Conservation (phyloP, 2,113 vertebrate species). For the Neotoma lepida region DNA sequence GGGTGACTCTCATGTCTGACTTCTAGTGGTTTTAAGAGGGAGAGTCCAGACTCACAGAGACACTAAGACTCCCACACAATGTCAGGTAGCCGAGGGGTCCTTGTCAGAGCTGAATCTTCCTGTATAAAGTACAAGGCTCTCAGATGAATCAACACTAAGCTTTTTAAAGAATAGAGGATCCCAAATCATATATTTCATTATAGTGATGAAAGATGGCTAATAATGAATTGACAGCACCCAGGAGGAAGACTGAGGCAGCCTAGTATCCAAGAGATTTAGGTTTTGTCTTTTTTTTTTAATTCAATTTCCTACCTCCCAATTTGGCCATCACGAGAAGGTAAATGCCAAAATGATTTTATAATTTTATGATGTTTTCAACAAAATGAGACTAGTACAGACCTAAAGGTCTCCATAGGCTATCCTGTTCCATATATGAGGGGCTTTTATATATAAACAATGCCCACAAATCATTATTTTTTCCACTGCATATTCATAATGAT, state of each 20-base stretch:
- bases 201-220: not conserved
- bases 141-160: not conserved
- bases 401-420: not conserved
- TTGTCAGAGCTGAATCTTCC: not conserved
- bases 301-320: not conserved
- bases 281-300: not conserved
- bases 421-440: not conserved
- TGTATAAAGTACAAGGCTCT: not conserved
- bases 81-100: not conserved
- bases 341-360: not conserved
- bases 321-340: not conserved
- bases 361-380: not conserved
- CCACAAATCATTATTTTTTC: not conserved
- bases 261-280: not conserved
- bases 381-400: not conserved
- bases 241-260: not conserved
- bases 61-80: too few species aligned
- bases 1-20: not conserved
- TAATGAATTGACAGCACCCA: not conserved
- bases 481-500: not conserved
- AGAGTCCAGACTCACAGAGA: not conserved
- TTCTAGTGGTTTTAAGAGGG: not conserved
- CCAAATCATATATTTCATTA: not conserved
- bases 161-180: not conserved
- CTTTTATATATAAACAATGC: not conserved